phyloP scores from a whole-genome alignment of 2,888 invertebrate species.

The Opisthograptis luteolata region DNA sequence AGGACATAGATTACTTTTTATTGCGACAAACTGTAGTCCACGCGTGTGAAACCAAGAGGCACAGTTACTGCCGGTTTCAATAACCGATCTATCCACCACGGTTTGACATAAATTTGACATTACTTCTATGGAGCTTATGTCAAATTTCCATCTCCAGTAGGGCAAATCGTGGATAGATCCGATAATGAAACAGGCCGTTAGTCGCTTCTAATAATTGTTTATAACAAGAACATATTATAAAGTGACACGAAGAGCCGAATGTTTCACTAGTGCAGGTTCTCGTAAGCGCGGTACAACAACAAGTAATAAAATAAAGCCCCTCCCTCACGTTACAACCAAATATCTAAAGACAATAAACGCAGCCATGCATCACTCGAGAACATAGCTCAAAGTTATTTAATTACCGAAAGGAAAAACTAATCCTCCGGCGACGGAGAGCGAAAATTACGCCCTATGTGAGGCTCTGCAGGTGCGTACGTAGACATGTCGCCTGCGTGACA shows the following conservation, averaged over 20 bases:
- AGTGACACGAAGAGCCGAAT: not conserved
- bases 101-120: too few relatives aligned
- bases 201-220: too few relatives aligned
- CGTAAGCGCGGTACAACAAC: not conserved
- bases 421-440: slow-evolving; percentile 70
- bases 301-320: slow-evolving; percentile 38
- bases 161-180: too few relatives aligned
- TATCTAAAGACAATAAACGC: slow-evolving; percentile 71
- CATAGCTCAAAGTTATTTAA: slow-evolving; percentile 83
- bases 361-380: slow-evolving; percentile 76
- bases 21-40: too few relatives aligned
- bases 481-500: slow-evolving; percentile 53
- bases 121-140: too few relatives aligned
- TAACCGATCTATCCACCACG: too few relatives aligned
- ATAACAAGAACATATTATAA: too few relatives aligned
- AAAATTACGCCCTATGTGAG: slow-evolving; percentile 68
- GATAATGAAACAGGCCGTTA: too few relatives aligned
- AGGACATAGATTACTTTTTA: too few relatives aligned
- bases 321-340: slow-evolving; percentile 27
- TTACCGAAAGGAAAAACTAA: slow-evolving; percentile 83
- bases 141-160: too few relatives aligned
- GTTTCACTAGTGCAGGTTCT: not conserved
- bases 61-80: too few relatives aligned
- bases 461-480: slow-evolving; percentile 66
- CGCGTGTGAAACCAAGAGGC: too few relatives aligned